Evolutionary conservation across 92 coral and sea anemone species (phyloP).

Genomic region (Parazoanthus darwini): DNA sequence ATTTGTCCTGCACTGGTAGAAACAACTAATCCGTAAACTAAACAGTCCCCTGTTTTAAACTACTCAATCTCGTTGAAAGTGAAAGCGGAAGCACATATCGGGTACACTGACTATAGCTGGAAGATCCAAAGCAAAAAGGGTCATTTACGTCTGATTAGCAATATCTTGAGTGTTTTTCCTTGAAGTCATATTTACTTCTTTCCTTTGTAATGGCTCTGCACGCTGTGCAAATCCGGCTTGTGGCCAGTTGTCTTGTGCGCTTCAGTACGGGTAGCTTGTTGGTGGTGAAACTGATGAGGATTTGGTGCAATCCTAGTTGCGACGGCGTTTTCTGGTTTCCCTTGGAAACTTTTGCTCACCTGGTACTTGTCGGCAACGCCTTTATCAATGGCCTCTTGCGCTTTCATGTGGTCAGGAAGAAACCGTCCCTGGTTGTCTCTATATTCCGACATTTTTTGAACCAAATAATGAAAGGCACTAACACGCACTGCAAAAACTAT

Average conservation of each 20-base stretch:
- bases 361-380: constrained; percentile 1
- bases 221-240: not conserved
- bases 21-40: not conserved
- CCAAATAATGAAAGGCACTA: not conserved
- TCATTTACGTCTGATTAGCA: not conserved
- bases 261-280: not conserved
- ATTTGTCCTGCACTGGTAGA: not conserved
- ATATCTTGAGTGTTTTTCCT: not conserved
- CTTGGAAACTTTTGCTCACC: not conserved
- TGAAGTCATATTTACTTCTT: not conserved
- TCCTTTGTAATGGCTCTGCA: not conserved
- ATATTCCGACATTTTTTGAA: not conserved
- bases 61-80: not conserved
- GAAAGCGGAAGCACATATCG: not conserved
- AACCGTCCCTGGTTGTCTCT: constrained; percentile 2
- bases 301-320: not conserved
- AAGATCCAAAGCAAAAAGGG: not conserved
- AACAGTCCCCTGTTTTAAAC: not conserved
- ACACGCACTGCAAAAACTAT: not conserved
- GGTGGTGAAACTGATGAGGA: constrained; percentile 12
- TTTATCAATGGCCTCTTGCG: not conserved
- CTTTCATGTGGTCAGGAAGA: constrained; percentile 30
- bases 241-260: constrained; percentile 7
- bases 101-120: not conserved
- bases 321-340: constrained; percentile 7